Evolutionary conservation across 92 coral and sea anemone species (phyloP), one percentile per base, ranked within the genome.

Genomic region (Plumapathes pennacea): DNA sequence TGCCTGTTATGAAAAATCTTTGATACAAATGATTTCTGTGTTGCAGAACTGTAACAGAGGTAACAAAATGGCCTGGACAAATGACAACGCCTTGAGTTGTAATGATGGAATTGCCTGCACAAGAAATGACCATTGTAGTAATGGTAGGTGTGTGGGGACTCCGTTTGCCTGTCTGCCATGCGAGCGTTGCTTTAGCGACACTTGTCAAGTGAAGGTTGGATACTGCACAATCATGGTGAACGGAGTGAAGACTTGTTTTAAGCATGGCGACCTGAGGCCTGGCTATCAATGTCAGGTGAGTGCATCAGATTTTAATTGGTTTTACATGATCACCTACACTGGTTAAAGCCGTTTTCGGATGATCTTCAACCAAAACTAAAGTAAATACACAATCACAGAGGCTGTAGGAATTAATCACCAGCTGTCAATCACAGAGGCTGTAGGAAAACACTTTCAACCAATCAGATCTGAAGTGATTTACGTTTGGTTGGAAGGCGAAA

Each of bases 271-370:
- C 11, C 62, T 73, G 30, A 84, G 67, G 48, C 97, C 97, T 1
- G 92, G 97, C 43, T 84, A 89, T 53, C 83, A 88, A 22, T 89
- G 97, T 62, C 89, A 89, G 83, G 97, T 89, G 33, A 57, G 55
- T 26, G n/a, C 10, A n/a, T 25, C n/a, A n/a, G n/a, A n/a, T n/a
- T n/a, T n/a, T n/a, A n/a, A n/a, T n/a, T n/a, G n/a, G n/a, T n/a
- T n/a, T n/a, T n/a, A n/a, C n/a, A n/a, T n/a, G n/a, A n/a, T n/a
- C n/a, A n/a, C n/a, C n/a, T n/a, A n/a, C n/a, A n/a, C n/a, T n/a
- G n/a, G n/a, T n/a, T n/a, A n/a, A n/a, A n/a, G n/a, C n/a, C n/a
- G n/a, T n/a, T n/a, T n/a, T n/a, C n/a, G n/a, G n/a, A n/a, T n/a
- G n/a, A n/a, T n/a, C n/a, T n/a, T n/a, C n/a, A n/a, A n/a, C n/a